Conservation (phyloP, 2,888 invertebrate species). For the Amphipyra berbera region DNA sequence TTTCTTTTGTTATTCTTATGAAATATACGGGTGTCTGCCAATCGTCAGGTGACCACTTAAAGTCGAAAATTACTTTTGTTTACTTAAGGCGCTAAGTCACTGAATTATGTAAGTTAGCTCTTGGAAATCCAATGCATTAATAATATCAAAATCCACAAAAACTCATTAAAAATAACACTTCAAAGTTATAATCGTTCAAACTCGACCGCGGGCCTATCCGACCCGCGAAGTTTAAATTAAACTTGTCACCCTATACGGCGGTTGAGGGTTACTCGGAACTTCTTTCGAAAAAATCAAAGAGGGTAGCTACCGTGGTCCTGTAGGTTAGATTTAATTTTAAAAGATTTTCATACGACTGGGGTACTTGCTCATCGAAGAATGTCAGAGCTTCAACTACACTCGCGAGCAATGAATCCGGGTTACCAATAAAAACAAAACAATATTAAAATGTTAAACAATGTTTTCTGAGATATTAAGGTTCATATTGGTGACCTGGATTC, state of each 20-base stretch:
- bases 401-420: too few species aligned
- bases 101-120: conserved; percentile 63
- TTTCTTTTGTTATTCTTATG: conserved; percentile 24
- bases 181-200: conserved; percentile 81
- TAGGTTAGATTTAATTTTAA: conserved; percentile 42
- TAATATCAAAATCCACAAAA: conserved; percentile 78
- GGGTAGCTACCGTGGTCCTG: conserved; percentile 53
- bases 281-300: conserved; percentile 48
- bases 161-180: conserved; percentile 87
- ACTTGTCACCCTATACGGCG: conserved; percentile 78
- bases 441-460: too few species aligned
- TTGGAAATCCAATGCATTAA: conserved; percentile 74
- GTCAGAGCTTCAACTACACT: too few species aligned
- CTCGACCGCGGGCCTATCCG: conserved; percentile 73
- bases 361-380: neutral
- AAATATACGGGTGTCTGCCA: conserved; percentile 38
- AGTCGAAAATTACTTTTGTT: conserved; percentile 57
- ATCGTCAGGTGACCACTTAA: conserved; percentile 47
- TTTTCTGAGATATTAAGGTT: too few species aligned
- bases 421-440: too few species aligned
- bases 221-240: conserved; percentile 85
- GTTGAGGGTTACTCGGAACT: conserved; percentile 59
- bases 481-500: too few species aligned
- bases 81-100: conserved; percentile 47
- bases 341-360: conserved; percentile 14